Evolutionary conservation across 1,140 invertebrate genomes (phyloP).

Genomic region (Drosophila bocqueti): DNA sequence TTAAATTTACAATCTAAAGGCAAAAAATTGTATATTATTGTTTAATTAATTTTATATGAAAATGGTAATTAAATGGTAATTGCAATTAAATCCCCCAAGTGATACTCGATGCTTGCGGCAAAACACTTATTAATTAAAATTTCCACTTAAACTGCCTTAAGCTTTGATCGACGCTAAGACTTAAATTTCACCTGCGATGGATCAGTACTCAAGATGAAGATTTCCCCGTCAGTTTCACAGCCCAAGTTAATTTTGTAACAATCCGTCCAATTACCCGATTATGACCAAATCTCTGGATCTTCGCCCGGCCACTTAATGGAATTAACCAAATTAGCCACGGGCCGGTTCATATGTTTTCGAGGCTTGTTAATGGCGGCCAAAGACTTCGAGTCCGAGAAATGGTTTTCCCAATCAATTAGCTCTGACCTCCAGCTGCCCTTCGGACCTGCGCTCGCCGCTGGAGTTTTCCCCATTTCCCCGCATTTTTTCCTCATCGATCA

Average conservation of each 20-base stretch:
- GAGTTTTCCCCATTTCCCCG: slow-evolving; percentile 24
- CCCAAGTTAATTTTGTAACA: slow-evolving; percentile 7
- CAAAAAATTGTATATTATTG: not conserved
- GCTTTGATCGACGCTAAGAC: not conserved
- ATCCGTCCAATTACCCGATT: slow-evolving; percentile 34
- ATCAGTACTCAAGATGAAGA: not conserved
- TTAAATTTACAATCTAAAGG: not conserved
- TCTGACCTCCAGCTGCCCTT: slow-evolving; percentile 65
- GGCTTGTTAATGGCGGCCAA: slow-evolving; percentile 36
- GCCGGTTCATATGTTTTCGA: slow-evolving; percentile 35
- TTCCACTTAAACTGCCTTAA: not conserved
- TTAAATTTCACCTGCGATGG: slow-evolving; percentile 16
- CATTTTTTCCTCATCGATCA: slow-evolving; percentile 27
- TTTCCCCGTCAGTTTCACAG: slow-evolving; percentile 2
- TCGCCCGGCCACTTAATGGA: slow-evolving; percentile 39
- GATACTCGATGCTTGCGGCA: not conserved
- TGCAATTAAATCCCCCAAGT: too few species aligned
- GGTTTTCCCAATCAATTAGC: slow-evolving; percentile 77
- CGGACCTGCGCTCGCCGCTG: slow-evolving; percentile 42
- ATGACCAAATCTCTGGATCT: slow-evolving; percentile 39
- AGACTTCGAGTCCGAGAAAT: slow-evolving; percentile 46
- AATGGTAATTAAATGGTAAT: too few species aligned
- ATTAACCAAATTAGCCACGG: slow-evolving; percentile 48
- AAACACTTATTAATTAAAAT: not conserved
- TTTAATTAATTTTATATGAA: not conserved